Evolutionary conservation across 1,140 invertebrate genomes (phyloP).

Genomic region (Ceratina japonica): DNA sequence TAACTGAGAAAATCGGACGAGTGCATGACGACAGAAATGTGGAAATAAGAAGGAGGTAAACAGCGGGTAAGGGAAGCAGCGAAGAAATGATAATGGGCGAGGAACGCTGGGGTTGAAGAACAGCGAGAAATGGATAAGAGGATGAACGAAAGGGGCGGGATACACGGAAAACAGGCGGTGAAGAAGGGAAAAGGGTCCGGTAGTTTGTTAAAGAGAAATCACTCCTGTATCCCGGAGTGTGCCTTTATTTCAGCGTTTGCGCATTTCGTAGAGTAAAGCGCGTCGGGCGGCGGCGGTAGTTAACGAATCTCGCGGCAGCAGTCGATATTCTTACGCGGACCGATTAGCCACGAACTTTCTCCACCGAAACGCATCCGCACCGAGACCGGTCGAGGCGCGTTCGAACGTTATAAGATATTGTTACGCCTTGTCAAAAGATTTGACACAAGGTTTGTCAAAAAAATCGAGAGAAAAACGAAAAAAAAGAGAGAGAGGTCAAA

Average conservation of each 20-base stretch:
- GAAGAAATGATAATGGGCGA: not conserved
- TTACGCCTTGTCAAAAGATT: not conserved
- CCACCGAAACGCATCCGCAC: not conserved
- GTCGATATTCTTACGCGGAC: conserved; percentile 72
- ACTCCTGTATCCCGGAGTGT: conserved; percentile 38
- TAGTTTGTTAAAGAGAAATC: conserved; percentile 46
- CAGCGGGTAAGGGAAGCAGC: not conserved
- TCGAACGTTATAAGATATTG: not conserved
- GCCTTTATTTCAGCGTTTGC: conserved; percentile 65
- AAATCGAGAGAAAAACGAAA: not conserved
- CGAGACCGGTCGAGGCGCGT: not conserved
- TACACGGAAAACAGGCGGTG: not conserved
- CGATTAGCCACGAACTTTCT: conserved; percentile 48
- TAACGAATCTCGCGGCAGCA: conserved; percentile 66
- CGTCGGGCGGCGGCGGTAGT: conserved; percentile 69
- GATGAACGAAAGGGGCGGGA: not conserved
- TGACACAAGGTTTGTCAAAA: not conserved
- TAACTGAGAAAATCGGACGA: not conserved
- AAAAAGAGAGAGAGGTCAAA: not conserved
- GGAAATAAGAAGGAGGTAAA: not conserved
- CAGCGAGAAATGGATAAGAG: not conserved
- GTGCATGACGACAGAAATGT: not conserved
- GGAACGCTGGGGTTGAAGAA: not conserved
- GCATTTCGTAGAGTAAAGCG: conserved; percentile 66
- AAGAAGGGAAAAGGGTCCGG: conserved; percentile 13